These are phyloP conservation scores for Nesogale talazaci DNA, from an alignment of 2,113 vertebrate genomes.

Conservation along the genomic window DNA sequence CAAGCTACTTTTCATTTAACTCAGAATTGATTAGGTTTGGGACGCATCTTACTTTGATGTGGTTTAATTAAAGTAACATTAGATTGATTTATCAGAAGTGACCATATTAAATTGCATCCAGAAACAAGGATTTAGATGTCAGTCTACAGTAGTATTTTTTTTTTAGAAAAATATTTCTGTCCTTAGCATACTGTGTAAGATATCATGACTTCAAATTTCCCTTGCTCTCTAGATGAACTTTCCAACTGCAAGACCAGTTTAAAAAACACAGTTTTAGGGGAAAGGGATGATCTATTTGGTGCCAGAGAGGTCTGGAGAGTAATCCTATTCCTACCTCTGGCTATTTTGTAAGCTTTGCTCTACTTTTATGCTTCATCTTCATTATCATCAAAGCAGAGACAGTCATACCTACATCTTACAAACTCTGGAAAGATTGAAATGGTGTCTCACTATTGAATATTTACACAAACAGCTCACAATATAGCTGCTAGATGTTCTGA, in stretches of 20 bases:
- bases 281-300: neutral
- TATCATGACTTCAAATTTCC: neutral
- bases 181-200: neutral
- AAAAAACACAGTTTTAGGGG: no score
- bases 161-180: neutral
- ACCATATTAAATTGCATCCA: neutral
- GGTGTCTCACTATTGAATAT: neutral
- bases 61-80: neutral
- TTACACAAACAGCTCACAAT: neutral
- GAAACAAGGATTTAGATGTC: neutral
- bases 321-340: neutral
- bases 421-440: neutral
- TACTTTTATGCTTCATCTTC: neutral
- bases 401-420: neutral
- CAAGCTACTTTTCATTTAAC: neutral
- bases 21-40: neutral
- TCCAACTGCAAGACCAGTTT: fast-evolving
- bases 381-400: neutral
- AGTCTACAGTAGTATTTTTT: neutral
- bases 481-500: neutral
- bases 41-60: neutral
- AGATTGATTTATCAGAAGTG: neutral
- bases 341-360: neutral
- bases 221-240: neutral
- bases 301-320: neutral